Evolutionary conservation across 1,140 invertebrate species (phyloP).

Genomic region (Myzus persicae): DNA sequence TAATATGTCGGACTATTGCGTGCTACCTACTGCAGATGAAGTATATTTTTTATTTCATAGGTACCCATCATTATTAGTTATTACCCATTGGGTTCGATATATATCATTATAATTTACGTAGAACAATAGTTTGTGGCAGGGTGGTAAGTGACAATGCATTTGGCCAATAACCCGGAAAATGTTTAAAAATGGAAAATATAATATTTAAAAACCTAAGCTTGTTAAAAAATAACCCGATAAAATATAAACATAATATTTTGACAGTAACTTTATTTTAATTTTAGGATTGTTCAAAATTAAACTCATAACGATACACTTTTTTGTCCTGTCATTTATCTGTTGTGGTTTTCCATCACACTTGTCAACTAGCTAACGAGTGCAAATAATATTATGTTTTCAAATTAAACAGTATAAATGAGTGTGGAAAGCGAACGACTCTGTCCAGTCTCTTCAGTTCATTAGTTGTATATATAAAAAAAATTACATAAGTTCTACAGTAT

Average conservation of each 20-base stretch:
- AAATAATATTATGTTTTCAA: conserved; percentile 3
- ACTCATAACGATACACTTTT: neutral
- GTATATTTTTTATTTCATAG: neutral
- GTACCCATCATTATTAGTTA: neutral
- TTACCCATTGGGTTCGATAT: neutral
- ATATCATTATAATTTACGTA: neutral
- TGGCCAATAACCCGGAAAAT: neutral
- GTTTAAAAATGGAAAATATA: neutral
- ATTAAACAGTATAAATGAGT: neutral
- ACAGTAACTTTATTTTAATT: neutral
- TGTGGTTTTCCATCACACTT: neutral
- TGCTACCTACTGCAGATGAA: neutral
- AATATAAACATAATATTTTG: neutral
- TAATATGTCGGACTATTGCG: neutral
- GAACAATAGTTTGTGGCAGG: neutral
- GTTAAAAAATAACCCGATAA: neutral
- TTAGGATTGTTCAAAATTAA: neutral
- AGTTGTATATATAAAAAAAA: too few species aligned
- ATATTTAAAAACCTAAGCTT: neutral
- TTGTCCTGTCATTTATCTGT: neutral
- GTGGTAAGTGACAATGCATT: neutral
- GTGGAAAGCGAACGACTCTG: neutral
- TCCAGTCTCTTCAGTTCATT: too few species aligned
- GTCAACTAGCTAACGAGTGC: neutral
- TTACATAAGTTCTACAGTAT: neutral